phyloP scores from a whole-genome alignment of 2,113 vertebrate species.

The Erinaceus europaeus region DNA sequence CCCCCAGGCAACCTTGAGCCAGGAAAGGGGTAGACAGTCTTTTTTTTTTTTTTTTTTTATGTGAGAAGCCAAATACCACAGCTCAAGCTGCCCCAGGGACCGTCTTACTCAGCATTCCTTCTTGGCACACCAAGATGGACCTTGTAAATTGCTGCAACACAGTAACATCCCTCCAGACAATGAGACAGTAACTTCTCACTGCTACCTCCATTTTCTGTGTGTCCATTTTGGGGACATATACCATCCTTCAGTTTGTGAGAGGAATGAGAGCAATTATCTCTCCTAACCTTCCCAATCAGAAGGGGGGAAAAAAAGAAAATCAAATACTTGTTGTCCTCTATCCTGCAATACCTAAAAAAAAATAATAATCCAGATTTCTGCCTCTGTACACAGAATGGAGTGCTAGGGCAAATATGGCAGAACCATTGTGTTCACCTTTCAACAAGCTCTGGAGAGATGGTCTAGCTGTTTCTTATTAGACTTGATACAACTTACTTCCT shows the following conservation, averaged over 20 bases:
- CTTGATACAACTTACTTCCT: conserved; percentile 8
- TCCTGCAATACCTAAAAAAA: neutral
- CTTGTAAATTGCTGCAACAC: neutral
- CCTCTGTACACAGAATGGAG: neutral
- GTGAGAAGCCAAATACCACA: neutral
- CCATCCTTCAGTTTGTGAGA: neutral
- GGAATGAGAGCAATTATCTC: neutral
- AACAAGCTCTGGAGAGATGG: neutral
- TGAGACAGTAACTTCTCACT: neutral
- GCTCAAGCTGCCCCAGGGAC: neutral
- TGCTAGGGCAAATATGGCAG: neutral
- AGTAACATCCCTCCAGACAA: neutral
- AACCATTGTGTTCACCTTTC: neutral
- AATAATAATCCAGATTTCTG: neutral
- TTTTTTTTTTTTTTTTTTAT: too few relatives aligned
- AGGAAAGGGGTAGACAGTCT: neutral
- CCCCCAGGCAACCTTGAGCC: neutral
- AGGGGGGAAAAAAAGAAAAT: neutral
- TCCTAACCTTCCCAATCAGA: neutral
- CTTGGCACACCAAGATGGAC: too few relatives aligned
- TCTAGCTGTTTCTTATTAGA: neutral
- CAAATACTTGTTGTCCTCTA: neutral
- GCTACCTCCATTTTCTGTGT: neutral
- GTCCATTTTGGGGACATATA: neutral
- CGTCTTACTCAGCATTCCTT: neutral